Evolutionary conservation across 35 echinoderm and acorn worm genomes (phyloP), one percentile per base, ranked within the genome.

Genomic region (Apostichopus parvimensis): DNA sequence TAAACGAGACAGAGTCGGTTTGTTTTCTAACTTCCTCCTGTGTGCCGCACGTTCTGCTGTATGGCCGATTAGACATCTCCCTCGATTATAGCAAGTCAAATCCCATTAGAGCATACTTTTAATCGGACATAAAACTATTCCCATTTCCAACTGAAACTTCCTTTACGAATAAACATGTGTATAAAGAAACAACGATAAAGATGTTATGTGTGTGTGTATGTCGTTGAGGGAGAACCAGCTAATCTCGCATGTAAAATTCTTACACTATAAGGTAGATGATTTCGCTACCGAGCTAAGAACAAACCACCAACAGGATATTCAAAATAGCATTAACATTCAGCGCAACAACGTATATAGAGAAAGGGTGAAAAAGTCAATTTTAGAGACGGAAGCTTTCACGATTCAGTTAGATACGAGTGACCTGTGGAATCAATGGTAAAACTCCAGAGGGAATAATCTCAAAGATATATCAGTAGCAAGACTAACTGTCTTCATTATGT

Each of bases 31-130:
- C 71, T 75, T 20, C 71, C n/a, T 20, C 71, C 55, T 45, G 79
- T 82, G 79, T 75, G 22, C 71, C 71, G 17, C 71, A 22, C 15
- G 71, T 18, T 45, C 34, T 45, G 18, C 6, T 75, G 17, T 75
- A n/a, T 75, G 71, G 71, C 12, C 71, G 71, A 75, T 75, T 75
- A 75, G 71, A 75, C 71, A 75, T 75, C 4, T 75, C 71, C 18
- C n/a, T 7, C n/a, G 17, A 75, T 22, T 75, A 75, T 6, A 75
- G 0, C 71, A 18, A 18, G 71, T n/a, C 71, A 75, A 22, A 22
- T 75, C 71, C 71, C 71, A 75, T 75, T 75, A 75, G 71, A 75
- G 71, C 71, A 22, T n/a, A 75, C n/a, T 75, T 75, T 61, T 18
- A 75, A 75, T 75, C 71, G 71, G 71, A 75, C 71, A 75, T 75